phyloP scores from a whole-genome alignment of 2,888 invertebrate species.

The Aspidiotus rigidus region DNA sequence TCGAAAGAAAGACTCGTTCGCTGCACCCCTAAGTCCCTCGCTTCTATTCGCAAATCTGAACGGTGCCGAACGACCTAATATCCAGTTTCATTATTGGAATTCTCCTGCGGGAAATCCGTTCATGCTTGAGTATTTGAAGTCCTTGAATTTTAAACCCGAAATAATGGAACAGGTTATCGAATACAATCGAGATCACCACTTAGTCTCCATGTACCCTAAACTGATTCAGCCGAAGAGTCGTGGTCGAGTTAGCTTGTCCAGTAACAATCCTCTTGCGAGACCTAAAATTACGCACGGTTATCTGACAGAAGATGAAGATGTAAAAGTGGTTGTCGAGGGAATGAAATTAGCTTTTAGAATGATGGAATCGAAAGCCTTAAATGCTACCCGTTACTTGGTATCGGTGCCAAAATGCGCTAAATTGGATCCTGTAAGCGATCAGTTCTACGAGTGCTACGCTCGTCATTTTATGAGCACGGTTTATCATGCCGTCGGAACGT shows the following conservation, averaged over 20 bases:
- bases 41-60: not conserved
- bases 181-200: not conserved
- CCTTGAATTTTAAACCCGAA: not conserved
- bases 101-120: not conserved
- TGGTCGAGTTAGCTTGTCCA: constrained; percentile 10
- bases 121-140: not conserved
- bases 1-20: not conserved
- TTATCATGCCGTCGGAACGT: constrained; percentile 18
- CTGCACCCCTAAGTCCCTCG: constrained; percentile 4
- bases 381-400: not conserved
- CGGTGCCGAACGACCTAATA: not conserved
- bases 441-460: constrained; percentile 14
- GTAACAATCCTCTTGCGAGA: not conserved
- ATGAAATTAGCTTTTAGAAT: not conserved
- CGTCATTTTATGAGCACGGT: constrained; percentile 21
- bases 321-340: constrained; percentile 2
- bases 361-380: not conserved
- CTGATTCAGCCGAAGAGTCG: constrained; percentile 18
- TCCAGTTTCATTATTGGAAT: constrained; percentile 11
- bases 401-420: not conserved
- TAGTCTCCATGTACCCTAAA: constrained; percentile 3
- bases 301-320: constrained; percentile 14
- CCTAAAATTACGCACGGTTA: constrained; percentile 17
- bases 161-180: not conserved
- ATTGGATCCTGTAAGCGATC: not conserved